Evolutionary conservation across 2,797 vertebrate species (phyloP), one percentile per base, ranked within the genome.

Genomic region (Carduelis carduelis): DNA sequence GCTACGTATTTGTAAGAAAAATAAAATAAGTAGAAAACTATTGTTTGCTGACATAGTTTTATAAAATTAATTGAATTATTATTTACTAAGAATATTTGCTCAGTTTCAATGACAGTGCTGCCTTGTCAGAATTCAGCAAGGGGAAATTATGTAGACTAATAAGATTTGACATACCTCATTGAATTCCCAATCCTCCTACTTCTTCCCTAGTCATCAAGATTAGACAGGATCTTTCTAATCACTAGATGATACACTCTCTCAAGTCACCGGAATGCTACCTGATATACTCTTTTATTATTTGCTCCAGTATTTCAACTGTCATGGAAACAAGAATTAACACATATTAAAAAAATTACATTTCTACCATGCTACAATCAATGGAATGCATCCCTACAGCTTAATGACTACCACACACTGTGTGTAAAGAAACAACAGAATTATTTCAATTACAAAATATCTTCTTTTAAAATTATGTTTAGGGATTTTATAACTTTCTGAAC

Each of bases 101-200:
- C 30, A 64, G 5, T 81, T 94, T 64, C 79, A 91, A 80, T 91
- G 94, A 72, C 17, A 65, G 74, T 71, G 71, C 77, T 96, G 85
- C 89, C 87, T 89, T 89, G n/a, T 85, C 86, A 89, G 81, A 95
- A 97, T 93, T 92, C 77, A 95, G 87, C 46, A 95, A 95, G 77
- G 49, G 65, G 89, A 96, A 97, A 96, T 96, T 93, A 96, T 89
- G 93, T 96, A 92, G 65, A 70, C 94, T 97, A 97, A 98, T 86
- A 95, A 83, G 95, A 97, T 98, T 97, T 97, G 93, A 90, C 93
- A 95, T 72, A 97, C 90, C 64, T 97, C 95, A 78, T 65, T 92
- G 94, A 96, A 95, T 94, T 56, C 22, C 89, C 83, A 91, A 24
- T 96, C 93, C 87, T 95, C 55, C 79, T 74, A 70, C 55, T 52